Evolutionary conservation across 2,888 invertebrate genomes (phyloP), one percentile per base, ranked within the genome.

Genomic region (Gari tellinella): DNA sequence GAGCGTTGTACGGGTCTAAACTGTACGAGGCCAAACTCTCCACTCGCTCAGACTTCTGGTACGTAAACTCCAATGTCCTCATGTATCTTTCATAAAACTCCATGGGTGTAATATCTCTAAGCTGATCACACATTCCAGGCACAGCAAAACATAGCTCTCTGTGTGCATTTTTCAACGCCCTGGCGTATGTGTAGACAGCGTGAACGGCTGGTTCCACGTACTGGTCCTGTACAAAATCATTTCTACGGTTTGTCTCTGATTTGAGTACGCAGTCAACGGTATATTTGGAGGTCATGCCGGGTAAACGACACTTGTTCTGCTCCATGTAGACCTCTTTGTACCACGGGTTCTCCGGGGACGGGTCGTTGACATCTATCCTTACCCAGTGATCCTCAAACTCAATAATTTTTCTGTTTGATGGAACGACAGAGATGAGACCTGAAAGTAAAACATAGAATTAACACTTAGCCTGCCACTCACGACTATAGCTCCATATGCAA

Each of bases 381-480:
- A 88, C 81, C 90, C 90, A 90, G 68, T 90, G 88, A 69, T 89
- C 89, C 64, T 90, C 90, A 83, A 90, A 90, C 69, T 90, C 90
- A 10, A 84, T 86, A 14, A 89, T 88, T 37, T 76, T 81, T 45
- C 90, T 79, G 4, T 83, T 82, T 4, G 84, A 81, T 1, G 89
- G 86, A 0, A 87, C 57, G 5, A 90, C 80, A 8, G 83, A 73
- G 15, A 90, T 73, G 7, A 88, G 31, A 41, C 75, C 75, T 74
- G 45, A n/a, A 60, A 66, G 15, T 25, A n/a, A 23, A 17, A 43
- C 17, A 19, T 8, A 17, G 17, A 52, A 52, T 12, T 19, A 8
- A n/a, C n/a, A n/a, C n/a, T n/a, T n/a, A n/a, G n/a, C n/a, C n/a
- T n/a, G n/a, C n/a, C n/a, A n/a, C n/a, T n/a, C n/a, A n/a, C n/a